phyloP scores from a whole-genome alignment of 2,113 vertebrate species.

The Ciconia boyciana region DNA sequence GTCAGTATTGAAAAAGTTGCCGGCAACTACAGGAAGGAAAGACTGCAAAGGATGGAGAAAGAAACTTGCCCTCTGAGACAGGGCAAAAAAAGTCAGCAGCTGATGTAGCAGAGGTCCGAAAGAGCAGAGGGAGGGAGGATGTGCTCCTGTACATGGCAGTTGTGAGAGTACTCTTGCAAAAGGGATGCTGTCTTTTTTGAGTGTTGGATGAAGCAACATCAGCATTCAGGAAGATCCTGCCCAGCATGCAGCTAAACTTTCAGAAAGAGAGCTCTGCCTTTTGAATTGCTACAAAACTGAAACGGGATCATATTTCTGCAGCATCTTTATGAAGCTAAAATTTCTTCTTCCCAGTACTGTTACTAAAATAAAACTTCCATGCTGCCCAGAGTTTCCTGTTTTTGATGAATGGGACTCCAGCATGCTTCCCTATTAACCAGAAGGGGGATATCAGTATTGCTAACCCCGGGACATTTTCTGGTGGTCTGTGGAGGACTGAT shows the following conservation, averaged over 20 bases:
- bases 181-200: neutral
- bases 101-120: neutral
- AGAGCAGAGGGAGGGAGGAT: neutral
- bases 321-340: neutral
- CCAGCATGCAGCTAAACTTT: neutral
- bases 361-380: neutral
- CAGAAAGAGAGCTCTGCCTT: neutral
- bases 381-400: neutral
- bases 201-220: neutral
- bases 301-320: neutral
- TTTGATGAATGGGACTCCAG: neutral
- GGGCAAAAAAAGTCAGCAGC: neutral
- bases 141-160: neutral
- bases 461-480: neutral
- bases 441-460: neutral
- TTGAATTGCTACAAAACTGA: neutral
- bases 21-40: neutral
- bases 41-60: neutral
- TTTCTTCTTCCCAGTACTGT: neutral
- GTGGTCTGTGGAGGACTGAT: neutral
- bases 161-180: neutral
- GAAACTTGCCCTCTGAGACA: neutral
- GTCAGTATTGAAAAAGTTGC: neutral
- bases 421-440: neutral
- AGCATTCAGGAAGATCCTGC: neutral